Evolutionary conservation across 2,888 invertebrate genomes (phyloP).

Genomic region (Ramazzottius varieornatus): DNA sequence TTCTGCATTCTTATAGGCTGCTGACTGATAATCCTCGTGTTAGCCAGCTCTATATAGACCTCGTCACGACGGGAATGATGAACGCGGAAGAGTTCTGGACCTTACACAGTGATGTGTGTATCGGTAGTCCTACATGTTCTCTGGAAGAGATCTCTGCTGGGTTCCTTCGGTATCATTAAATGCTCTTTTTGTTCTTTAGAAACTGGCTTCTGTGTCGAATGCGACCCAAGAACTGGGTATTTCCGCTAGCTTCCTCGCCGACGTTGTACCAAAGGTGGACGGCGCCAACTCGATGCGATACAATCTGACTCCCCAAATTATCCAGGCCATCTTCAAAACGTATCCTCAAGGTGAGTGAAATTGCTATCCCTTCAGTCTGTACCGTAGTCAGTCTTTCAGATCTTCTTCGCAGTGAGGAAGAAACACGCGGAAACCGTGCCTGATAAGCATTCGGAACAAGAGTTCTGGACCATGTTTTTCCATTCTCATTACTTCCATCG

Average conservation of each 20-base stretch:
- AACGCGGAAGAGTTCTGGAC: constrained; percentile 95
- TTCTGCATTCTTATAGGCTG: neutral
- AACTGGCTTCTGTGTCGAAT: neutral
- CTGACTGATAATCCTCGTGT: constrained; percentile 61
- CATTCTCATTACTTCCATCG: constrained; percentile 76
- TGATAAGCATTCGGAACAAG: constrained; percentile 68
- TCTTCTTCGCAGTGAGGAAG: constrained; percentile 51
- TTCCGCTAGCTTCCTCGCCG: constrained; percentile 43
- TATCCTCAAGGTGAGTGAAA: constrained; percentile 55
- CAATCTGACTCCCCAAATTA: constrained; percentile 82
- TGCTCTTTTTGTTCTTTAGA: constrained; percentile 9
- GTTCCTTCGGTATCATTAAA: constrained; percentile 2
- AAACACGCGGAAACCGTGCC: constrained; percentile 92
- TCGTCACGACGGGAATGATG: constrained; percentile 82
- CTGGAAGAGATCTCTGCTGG: too few relatives aligned
- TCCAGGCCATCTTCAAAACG: constrained; percentile 92
- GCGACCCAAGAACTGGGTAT: constrained; percentile 41
- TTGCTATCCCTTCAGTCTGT: too few relatives aligned
- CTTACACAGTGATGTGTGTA: constrained; percentile 35
- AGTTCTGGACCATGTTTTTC: constrained; percentile 98
- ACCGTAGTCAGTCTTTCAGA: too few relatives aligned
- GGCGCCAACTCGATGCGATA: constrained; percentile 87
- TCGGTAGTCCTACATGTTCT: too few relatives aligned
- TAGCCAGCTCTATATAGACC: constrained; percentile 76
- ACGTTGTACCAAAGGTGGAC: constrained; percentile 85